A percentile compares a stretch with the other conserved stretches of the same genome.
These are phyloP conservation scores for Pollenia labialis DNA, from an alignment of 2,888 invertebrate genomes.

Conservation along the genomic window DNA sequence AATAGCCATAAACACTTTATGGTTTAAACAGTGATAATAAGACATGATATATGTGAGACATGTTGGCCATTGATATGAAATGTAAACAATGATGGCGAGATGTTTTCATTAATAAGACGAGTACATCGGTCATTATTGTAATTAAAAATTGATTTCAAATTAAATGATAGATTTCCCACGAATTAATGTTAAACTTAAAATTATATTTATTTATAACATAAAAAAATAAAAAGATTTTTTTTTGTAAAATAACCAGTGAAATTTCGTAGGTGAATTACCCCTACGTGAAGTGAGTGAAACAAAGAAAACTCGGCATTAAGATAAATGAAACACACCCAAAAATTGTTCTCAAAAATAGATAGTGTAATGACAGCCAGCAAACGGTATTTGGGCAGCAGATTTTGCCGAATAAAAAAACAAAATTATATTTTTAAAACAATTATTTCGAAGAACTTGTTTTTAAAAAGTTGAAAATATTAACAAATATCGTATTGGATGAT, in stretches of 20 bases:
- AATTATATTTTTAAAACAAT: too few relatives aligned
- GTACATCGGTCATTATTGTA: constrained; percentile 4
- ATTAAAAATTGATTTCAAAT: neutral
- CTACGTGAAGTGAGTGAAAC: neutral
- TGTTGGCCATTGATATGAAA: constrained; percentile 41
- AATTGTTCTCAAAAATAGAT: neutral
- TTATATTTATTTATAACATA: constrained; percentile 30
- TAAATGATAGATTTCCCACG: constrained; percentile 19
- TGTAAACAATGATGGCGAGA: constrained; percentile 47
- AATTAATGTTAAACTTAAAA: constrained; percentile 37
- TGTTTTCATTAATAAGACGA: constrained; percentile 49
- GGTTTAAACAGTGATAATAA: constrained; percentile 43
- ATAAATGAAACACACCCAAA: constrained; percentile 1
- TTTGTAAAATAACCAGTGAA: neutral
- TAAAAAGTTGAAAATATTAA: neutral
- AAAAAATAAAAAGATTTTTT: too few relatives aligned
- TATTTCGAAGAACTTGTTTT: neutral
- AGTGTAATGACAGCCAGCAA: neutral
- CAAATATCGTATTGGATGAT: too few relatives aligned
- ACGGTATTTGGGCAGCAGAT: neutral
- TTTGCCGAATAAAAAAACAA: constrained; percentile 4
- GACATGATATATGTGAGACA: constrained; percentile 56
- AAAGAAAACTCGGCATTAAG: neutral
- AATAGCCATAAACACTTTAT: constrained; percentile 56
- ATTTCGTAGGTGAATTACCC: constrained; percentile 35